Base-by-base conservation (phyloP, 2,888 invertebrate genomes). In the Perizoma affinitatum region DNA sequence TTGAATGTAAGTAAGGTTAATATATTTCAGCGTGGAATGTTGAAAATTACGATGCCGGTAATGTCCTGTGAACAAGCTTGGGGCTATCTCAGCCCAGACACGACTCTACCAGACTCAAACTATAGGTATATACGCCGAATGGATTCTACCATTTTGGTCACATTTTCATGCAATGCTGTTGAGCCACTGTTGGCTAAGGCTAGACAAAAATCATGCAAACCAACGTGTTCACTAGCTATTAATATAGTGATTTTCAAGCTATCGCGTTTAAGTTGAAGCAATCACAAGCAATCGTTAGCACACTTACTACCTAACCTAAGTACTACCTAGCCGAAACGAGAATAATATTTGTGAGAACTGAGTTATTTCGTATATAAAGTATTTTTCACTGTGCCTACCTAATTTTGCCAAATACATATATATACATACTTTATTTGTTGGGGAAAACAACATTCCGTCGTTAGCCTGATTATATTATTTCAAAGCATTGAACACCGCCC, bases 51-150 rank as follows among this genome's bases (percentile, higher is more conserved):
- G 55, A 10, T 6, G 33, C 50, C 44, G 38, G 42, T 58, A 58
- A 62, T 49, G 62, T 60, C 53, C 43, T 53, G 61, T 57, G 51
- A 58, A 60, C 11, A 45, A 62, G 54, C 56, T 53, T 11, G 34
- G 42, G 47, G 57, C 35, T 22, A 53, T 51, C 51, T 46, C 33
- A 52, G 40, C 11, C 5, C n/a, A 60, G 55, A 54, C 43, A 48
- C 43, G 44, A 46, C 48, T 59, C 45, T 56, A 54, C 44, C 43
- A 46, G 47, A 43, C 46, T 50, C 10, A 45, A 50, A 7, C 40
- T 40, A n/a, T n/a, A 40, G 40, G 40, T 40, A 7, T 9, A 10
- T 6, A 42, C 4, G 9, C 10, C 2, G 6, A 40, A 42, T 42
- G 10, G 42, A 10, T 42, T 40, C 9, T 42, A 22, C 22, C 22